Evolutionary conservation across 1,140 invertebrate species (phyloP), one percentile per base, ranked within the genome.

Genomic region (Anagrus nilaparvatae): DNA sequence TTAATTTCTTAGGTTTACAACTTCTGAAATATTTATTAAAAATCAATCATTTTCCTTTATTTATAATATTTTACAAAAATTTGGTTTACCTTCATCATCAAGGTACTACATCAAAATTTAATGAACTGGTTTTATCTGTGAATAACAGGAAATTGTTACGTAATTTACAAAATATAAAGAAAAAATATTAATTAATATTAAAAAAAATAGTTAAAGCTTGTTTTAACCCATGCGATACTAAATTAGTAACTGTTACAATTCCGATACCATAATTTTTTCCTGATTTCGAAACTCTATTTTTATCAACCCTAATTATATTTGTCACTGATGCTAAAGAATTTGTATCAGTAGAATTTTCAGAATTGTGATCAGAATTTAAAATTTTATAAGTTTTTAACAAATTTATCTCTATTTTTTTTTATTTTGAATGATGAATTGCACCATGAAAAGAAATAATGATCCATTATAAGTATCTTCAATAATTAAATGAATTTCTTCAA

Each of bases 371-470:
- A 2, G 44, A 55, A 8, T 64, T 60, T 4, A 64, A 29, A 16
- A 73, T 53, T 31, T 59, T 62, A 27, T 70, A 72, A 18, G 34
- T 51, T 4, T 53, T 61, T 52, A 14, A 66, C 63, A 44, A 50
- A 40, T 29, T 59, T 58, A 18, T 75, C 68, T 48, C 68, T 67
- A 67, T 87, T 87, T 2, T 82, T 82, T 55, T 70, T 71, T 16
- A 89, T 52, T 54, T 75, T 73, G 23, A 82, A 62, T 9, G 73
- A 65, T 20, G 81, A 82, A 55, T 82, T 75, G 81, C 3, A 81
- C 75, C 63, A 87, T 76, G 21, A 84, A 48, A 49, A 78, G 60
- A 9, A 63, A 53, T n/a, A 70, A 61, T 42, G 65, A 61, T 27
- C 61, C 65, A 34, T 48, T 53, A 16, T 67, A 57, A 16, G 54